phyloP scores from a whole-genome alignment of 2,888 invertebrate genomes.

The Chesias legatella region DNA sequence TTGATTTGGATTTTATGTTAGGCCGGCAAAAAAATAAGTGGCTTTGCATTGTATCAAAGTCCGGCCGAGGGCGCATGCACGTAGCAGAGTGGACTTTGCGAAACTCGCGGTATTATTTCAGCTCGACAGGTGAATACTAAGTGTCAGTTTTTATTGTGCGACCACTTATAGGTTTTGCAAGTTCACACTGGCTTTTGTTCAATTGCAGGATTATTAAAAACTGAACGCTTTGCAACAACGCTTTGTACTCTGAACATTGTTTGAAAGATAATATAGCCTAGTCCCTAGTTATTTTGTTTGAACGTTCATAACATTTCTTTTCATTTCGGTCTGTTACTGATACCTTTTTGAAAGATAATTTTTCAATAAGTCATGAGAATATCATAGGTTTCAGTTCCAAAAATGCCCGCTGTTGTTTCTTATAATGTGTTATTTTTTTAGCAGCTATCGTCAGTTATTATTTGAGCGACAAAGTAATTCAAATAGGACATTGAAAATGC shows the following conservation, averaged over 20 bases:
- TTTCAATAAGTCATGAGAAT: too few relatives aligned
- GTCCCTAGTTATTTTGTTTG: not conserved
- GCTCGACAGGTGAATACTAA: slow-evolving; percentile 68
- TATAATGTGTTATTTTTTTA: too few relatives aligned
- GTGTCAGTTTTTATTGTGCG: slow-evolving; percentile 50
- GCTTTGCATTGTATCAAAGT: slow-evolving; percentile 66
- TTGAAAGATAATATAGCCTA: not conserved
- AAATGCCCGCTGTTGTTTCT: too few relatives aligned
- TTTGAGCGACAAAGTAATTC: too few relatives aligned
- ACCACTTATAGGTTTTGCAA: slow-evolving; percentile 39
- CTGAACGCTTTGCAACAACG: slow-evolving; percentile 1
- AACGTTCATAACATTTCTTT: slow-evolving; percentile 24
- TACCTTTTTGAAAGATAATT: too few relatives aligned
- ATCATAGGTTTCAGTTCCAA: too few relatives aligned
- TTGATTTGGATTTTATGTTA: slow-evolving; percentile 74
- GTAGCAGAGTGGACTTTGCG: slow-evolving; percentile 41
- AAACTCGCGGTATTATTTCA: slow-evolving; percentile 59
- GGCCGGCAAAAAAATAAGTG: slow-evolving; percentile 61
- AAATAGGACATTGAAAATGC: too few relatives aligned
- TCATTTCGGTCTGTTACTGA: too few relatives aligned
- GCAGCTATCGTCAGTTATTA: too few relatives aligned
- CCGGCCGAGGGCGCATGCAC: slow-evolving; percentile 58
- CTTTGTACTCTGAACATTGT: slow-evolving; percentile 3
- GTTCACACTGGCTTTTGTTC: slow-evolving; percentile 19
- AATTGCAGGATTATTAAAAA: slow-evolving; percentile 2